Evolutionary conservation across 2,797 vertebrate genomes (phyloP).

Genomic region (Urophycis tenuis): DNA sequence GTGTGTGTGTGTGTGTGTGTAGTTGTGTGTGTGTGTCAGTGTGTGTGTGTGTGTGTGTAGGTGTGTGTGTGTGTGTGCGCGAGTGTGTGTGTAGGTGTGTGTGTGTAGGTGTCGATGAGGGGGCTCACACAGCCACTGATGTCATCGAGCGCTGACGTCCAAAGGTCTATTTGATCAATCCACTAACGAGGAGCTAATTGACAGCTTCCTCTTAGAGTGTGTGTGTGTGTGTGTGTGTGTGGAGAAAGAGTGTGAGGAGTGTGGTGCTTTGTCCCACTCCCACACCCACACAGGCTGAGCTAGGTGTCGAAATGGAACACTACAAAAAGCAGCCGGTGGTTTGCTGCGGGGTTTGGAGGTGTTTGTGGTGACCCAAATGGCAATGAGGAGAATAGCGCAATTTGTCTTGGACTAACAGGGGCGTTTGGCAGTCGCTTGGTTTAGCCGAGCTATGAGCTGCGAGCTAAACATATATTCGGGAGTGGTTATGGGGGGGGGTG

Average conservation of each 20-base stretch:
- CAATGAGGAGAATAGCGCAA: not conserved
- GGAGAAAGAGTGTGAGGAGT: not conserved
- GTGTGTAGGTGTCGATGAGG: not conserved
- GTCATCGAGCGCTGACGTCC: slow-evolving; percentile 31
- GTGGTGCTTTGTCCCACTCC: not conserved
- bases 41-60: not conserved
- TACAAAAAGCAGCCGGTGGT: slow-evolving; percentile 19
- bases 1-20: not conserved
- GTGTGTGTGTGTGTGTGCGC: not conserved
- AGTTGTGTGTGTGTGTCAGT: not conserved
- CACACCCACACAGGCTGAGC: not conserved
- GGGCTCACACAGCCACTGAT: not conserved
- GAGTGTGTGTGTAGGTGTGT: not conserved
- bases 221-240: slow-evolving; percentile 10
- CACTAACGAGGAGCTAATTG: slow-evolving; percentile 54
- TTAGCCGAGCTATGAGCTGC: not conserved
- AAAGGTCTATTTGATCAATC: slow-evolving; percentile 27
- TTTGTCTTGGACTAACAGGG: not conserved
- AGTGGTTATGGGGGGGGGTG: too few relatives aligned
- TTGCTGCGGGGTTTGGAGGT: slow-evolving; percentile 22
- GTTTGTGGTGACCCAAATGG: slow-evolving; percentile 29
- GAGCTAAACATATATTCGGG: not conserved
- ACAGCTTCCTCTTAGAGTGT: slow-evolving; percentile 38
- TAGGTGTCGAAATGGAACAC: not conserved
- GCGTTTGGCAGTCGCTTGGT: not conserved